Evolutionary conservation across 2,797 vertebrate species (phyloP), one percentile per base, ranked within the genome.

Genomic region (Pangasius sanitwongsei): DNA sequence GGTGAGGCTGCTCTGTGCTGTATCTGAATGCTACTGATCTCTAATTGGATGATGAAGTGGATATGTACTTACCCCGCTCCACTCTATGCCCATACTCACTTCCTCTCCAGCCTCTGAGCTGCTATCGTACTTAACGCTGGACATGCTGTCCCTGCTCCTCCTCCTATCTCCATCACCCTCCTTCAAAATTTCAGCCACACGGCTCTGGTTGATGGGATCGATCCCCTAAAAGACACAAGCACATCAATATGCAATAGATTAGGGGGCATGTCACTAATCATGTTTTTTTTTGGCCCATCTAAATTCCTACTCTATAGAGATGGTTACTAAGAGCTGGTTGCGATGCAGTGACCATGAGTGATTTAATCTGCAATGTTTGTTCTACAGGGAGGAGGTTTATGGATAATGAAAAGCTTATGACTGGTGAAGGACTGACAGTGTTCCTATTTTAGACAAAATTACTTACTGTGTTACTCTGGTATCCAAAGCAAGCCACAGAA

Each of bases 31-130:
- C 87, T 81, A 87, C 83, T 75, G 90, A 81, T 57, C 23, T 20
- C 4, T 59, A 85, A 85, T 92, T 85, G 90, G 88, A 90, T 94
- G 86, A 89, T 89, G 18, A 89, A 88, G 97, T 97, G 97, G 97
- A 97, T 96, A 93, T 97, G 97, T 97, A 99, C 98, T 99, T 97
- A 99, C 98, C 98, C 98, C 98, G 0, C 97, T 98, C 98, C 98
- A 99, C 95, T 99, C 98, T 94, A 99, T 96, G 93, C 97, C 97
- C 97, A 99, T 99, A 97, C 98, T 99, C 95, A 97, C 98, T 96
- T 99, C 98, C 96, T 99, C 98, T 91, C 97, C 97, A 87, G 97
- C 97, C 94, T 98, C 97, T 86, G 97, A 97, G 95, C 97, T 95
- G 90, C 94, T 97, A 95, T 99, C 98, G 2, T 98, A 99, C 95